Conservation (phyloP, 2,113 vertebrate species). For the Apteryx owenii region DNA sequence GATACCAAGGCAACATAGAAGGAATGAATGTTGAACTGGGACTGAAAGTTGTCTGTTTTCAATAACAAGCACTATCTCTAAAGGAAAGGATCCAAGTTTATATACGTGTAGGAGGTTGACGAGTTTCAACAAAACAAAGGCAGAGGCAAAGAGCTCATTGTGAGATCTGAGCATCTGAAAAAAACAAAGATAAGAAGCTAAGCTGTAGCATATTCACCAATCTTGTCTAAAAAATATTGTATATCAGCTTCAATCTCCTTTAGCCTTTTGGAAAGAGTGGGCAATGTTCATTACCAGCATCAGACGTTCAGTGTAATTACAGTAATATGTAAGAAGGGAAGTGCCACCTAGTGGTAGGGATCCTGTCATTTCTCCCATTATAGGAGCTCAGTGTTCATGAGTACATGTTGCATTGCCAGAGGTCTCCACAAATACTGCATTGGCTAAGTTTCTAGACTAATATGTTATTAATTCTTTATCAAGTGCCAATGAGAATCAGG, state of each 20-base stretch:
- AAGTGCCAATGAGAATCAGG: neutral
- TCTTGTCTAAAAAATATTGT: neutral
- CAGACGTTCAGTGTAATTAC: slow-evolving; percentile 2
- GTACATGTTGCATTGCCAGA: neutral
- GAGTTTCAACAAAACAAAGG: neutral
- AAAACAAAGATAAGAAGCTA: neutral
- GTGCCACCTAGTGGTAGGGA: slow-evolving; percentile 64
- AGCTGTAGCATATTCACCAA: neutral
- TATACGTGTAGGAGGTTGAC: neutral
- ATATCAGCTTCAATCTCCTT: neutral
- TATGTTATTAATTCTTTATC: neutral
- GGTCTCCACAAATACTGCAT: neutral
- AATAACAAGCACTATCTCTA: neutral
- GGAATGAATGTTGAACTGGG: neutral
- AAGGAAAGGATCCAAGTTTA: neutral
- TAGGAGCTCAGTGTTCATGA: neutral
- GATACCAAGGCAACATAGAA: slow-evolving; percentile 10
- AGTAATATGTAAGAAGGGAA: slow-evolving; percentile 42
- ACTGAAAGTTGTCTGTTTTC: neutral
- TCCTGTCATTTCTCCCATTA: neutral
- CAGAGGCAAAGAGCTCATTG: neutral
- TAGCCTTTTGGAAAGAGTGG: neutral
- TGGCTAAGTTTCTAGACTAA: neutral
- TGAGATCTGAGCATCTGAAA: neutral
- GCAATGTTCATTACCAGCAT: neutral